Evolutionary conservation across 2,113 vertebrate genomes (phyloP), one percentile per base, ranked within the genome.

Genomic region (Oncorhynchus tshawytscha): DNA sequence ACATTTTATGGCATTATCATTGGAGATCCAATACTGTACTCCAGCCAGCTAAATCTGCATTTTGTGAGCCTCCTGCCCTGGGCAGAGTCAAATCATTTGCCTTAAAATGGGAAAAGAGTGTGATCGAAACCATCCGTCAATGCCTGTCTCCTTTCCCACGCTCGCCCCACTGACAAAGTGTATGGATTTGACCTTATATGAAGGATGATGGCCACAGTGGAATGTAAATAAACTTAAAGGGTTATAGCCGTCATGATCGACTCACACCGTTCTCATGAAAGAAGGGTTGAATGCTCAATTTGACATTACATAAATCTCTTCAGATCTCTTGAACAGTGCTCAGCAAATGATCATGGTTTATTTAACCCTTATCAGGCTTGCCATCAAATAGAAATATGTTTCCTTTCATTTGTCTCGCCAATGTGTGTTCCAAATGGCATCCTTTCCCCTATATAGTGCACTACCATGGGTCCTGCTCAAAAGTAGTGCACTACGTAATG

Each of bases 1-100:
- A 92, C 88, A 89, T 91, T 89, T 91, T 89, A 91, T 85, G 69
- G 82, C 84, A 91, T 91, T 90, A 89, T 91, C 90, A 88, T 87
- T 83, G 82, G 86, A 91, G 92, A 92, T 92, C 90, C 91, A 92
- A 92, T 93, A 92, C 91, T 24, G 59, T 81, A 68, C 71, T 71
- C 70, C 27, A 72, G 71, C 78, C 70, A 75, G 71, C 76, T 68
- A 85, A 85, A 91, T 89, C 78, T 65, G 90, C 84, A 82, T 90
- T 81, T 81, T 27, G n/a, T 49, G 77, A 84, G 81, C 88, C 80
- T 84, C 60, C 81, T 81, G 79, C 84, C 84, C 84, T 82, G 70
- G 84, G 81, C 84, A 84, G 86, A 91, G 91, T 91, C 89, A 89
- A 88, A 92, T 89, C 82, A 84, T 85, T 93, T 91, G 87, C 87